Evolutionary conservation across 2,888 invertebrate genomes (phyloP).

Genomic region (Meliscaeva auricollis): DNA sequence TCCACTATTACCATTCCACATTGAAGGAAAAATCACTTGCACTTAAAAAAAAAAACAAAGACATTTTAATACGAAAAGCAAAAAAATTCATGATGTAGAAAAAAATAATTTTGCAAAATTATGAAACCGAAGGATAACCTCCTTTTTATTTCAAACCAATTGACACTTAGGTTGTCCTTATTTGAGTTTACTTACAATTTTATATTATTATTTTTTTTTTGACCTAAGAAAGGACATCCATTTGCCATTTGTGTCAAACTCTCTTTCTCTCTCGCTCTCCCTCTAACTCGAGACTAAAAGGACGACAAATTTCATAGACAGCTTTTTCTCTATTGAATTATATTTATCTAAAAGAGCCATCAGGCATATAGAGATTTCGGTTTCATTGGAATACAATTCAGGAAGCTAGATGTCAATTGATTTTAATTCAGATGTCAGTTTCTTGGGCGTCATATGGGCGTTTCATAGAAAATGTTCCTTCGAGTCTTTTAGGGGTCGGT

Average conservation of each 20-base stretch:
- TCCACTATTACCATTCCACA: too few relatives aligned
- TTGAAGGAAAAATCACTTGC: too few relatives aligned
- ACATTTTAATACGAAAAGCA: not conserved
- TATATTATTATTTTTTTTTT: not conserved
- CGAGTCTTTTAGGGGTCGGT: not conserved
- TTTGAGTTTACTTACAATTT: not conserved
- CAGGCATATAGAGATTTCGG: slow-evolving; percentile 50
- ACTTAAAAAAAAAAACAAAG: too few relatives aligned
- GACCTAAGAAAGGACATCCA: slow-evolving; percentile 35
- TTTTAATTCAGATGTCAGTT: slow-evolving; percentile 72
- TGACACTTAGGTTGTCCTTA: slow-evolving; percentile 22
- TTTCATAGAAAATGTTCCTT: slow-evolving; percentile 25
- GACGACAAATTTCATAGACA: slow-evolving; percentile 41
- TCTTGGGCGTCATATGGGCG: slow-evolving; percentile 64
- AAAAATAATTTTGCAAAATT: not conserved
- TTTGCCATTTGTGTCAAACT: slow-evolving; percentile 46
- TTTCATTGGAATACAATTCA: slow-evolving; percentile 62
- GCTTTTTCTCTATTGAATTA: slow-evolving; percentile 52
- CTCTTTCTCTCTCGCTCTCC: too few relatives aligned
- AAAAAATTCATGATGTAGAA: too few relatives aligned
- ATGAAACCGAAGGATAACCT: not conserved
- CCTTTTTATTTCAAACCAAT: slow-evolving; percentile 34
- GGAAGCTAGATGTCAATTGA: slow-evolving; percentile 71
- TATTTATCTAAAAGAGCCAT: slow-evolving; percentile 32
- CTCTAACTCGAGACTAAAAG: not conserved